Evolutionary conservation across 2,113 vertebrate genomes (phyloP).

Genomic region (Malurus alboscapulatus): DNA sequence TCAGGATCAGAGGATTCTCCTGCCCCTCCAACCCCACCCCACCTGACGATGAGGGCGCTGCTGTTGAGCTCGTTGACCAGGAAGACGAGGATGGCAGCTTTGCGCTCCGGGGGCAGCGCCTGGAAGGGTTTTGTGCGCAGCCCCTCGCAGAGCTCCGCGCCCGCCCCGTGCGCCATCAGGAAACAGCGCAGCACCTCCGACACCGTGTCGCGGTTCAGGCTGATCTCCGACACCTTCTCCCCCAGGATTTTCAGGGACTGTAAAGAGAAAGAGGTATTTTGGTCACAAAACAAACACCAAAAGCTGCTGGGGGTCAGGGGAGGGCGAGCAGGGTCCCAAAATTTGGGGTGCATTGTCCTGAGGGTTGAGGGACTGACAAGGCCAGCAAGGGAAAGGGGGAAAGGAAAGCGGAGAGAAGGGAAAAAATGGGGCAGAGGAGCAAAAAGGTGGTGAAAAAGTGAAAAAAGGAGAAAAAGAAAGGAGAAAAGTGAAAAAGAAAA

Average conservation of each 20-base stretch:
- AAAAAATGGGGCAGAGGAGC: neutral
- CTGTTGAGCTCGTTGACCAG: conserved; percentile 93
- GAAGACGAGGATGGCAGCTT: conserved; percentile 88
- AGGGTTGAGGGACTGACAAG: neutral
- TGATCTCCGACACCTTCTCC: conserved; percentile 89
- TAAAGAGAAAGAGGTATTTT: neutral
- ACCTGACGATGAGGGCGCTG: conserved; percentile 88
- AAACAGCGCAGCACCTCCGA: conserved; percentile 92
- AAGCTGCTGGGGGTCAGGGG: neutral
- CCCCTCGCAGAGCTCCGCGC: conserved; percentile 81
- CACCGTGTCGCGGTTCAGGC: conserved; percentile 86
- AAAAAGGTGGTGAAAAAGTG: too few species aligned
- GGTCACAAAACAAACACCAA: neutral
- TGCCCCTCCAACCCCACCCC: neutral
- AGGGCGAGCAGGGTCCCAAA: neutral
- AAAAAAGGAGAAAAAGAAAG: too few species aligned
- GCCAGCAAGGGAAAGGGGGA: fast-evolving
- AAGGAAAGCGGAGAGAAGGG: neutral
- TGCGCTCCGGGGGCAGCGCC: conserved; percentile 83
- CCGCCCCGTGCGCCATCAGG: conserved; percentile 85
- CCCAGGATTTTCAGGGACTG: conserved; percentile 95
- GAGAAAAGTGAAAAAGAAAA: too few species aligned
- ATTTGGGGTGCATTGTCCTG: fast-evolving
- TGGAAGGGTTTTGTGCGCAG: conserved; percentile 92
- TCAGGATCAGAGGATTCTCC: too few species aligned